These are phyloP conservation scores for Triplophysa tibetana DNA, from an alignment of 2,113 vertebrate species.

Conservation along the genomic window DNA sequence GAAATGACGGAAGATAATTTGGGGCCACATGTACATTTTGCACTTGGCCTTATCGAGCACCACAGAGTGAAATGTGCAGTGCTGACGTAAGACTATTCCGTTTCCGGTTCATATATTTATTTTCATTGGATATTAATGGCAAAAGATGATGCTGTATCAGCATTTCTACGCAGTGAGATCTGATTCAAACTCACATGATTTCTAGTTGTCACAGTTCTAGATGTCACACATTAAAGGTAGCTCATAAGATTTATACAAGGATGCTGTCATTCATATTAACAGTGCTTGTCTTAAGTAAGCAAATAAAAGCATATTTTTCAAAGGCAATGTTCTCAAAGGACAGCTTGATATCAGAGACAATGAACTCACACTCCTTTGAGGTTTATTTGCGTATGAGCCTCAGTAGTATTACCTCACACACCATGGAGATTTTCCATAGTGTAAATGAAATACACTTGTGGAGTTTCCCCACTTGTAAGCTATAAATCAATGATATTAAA, in stretches of 20 bases:
- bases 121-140: not conserved
- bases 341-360: conserved; percentile 53
- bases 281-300: not conserved
- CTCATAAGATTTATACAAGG: not conserved
- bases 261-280: not conserved
- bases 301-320: conserved; percentile 32
- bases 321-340: conserved; percentile 49
- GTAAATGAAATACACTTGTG: not conserved
- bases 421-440: conserved; percentile 25
- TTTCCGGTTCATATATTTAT: conserved; percentile 21
- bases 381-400: conserved; percentile 67
- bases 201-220: not conserved
- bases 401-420: not conserved
- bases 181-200: not conserved
- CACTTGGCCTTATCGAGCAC: conserved; percentile 1
- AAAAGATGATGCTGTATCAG: not conserved
- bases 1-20: not conserved
- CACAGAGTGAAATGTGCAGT: not conserved
- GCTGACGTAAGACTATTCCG: not conserved
- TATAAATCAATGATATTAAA: no score
- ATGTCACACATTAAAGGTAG: not conserved
- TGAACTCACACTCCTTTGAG: conserved; percentile 60
- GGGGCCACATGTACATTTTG: not conserved
- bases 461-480: no score
- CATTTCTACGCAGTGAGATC: not conserved